phyloP scores from a whole-genome alignment of 53 echinoderm and acorn worm genomes.

The Temnopleurus reevesii region DNA sequence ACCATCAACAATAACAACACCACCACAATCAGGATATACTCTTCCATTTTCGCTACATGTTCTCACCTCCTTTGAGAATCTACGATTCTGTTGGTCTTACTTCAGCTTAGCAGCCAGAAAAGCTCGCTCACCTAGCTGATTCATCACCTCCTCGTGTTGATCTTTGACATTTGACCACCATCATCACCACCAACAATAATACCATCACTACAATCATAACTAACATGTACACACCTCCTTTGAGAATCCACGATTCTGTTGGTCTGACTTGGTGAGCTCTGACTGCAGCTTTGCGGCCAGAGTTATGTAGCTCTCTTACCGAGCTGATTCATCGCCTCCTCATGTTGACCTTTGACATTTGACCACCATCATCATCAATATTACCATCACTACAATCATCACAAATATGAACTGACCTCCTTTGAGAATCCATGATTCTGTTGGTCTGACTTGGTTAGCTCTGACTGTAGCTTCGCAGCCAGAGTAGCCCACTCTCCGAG shows the following conservation, averaged over 20 bases:
- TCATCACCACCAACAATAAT: too few species aligned
- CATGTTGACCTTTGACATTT: conserved; percentile 87
- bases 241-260: conserved; percentile 83
- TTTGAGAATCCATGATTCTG: conserved; percentile 79
- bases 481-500: conserved; percentile 75
- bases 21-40: too few species aligned
- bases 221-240: conserved; percentile 82
- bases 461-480: conserved; percentile 78
- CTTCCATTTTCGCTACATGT: not conserved
- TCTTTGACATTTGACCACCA: conserved; percentile 80
- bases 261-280: conserved; percentile 81
- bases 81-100: conserved; percentile 87
- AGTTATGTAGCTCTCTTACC: conserved; percentile 78
- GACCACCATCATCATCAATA: too few species aligned
- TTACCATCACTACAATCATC: too few species aligned
- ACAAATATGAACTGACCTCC: conserved; percentile 80
- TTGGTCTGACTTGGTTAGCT: conserved; percentile 78
- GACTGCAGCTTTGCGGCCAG: conserved; percentile 80
- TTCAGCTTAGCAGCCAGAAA: conserved; percentile 76
- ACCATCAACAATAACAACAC: too few species aligned
- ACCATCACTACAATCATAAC: too few species aligned
- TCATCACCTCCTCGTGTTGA: conserved; percentile 95
- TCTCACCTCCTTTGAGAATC: conserved; percentile 79
- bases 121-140: conserved; percentile 85
- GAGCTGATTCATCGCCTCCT: conserved; percentile 95